Conservation (phyloP, 2,797 vertebrate species). For the Myotis pilosus region DNA sequence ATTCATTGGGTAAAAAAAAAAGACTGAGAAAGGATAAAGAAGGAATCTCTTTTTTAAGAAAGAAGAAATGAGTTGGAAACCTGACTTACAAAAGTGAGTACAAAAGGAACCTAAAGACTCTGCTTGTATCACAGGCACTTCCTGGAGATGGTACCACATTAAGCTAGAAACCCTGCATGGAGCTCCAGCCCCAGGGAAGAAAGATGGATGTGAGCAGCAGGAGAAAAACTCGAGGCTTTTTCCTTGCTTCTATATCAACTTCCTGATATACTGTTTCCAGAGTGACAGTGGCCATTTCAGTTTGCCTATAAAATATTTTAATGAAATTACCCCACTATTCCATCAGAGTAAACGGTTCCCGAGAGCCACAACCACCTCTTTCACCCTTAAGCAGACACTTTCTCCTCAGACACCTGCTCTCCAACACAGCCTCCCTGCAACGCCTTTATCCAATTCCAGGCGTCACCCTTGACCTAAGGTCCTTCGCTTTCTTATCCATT, state of each 20-base stretch:
- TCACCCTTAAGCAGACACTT: background rate
- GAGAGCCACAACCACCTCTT: background rate
- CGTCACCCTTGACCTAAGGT: background rate
- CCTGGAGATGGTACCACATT: background rate
- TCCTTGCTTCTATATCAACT: background rate
- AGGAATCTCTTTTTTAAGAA: background rate
- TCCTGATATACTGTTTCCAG: background rate
- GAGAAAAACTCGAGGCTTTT: slow-evolving; percentile 14
- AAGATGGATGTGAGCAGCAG: background rate
- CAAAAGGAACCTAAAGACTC: background rate
- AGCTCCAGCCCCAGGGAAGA: background rate
- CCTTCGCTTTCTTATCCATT: background rate
- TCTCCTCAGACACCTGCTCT: background rate
- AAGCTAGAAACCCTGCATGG: background rate
- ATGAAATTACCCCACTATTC: background rate
- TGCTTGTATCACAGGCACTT: background rate
- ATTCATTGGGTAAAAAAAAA: slow-evolving; percentile 2
- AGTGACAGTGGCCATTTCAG: slow-evolving; percentile 18
- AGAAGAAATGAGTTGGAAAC: slow-evolving; percentile 27
- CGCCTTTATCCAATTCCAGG: background rate
- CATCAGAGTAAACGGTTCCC: background rate
- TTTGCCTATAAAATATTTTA: background rate
- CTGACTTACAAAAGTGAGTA: slow-evolving; percentile 34
- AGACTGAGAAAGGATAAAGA: background rate
- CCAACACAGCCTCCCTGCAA: background rate